phyloP scores from a whole-genome alignment of 2,113 vertebrate genomes.

The Henicopernis longicauda region DNA sequence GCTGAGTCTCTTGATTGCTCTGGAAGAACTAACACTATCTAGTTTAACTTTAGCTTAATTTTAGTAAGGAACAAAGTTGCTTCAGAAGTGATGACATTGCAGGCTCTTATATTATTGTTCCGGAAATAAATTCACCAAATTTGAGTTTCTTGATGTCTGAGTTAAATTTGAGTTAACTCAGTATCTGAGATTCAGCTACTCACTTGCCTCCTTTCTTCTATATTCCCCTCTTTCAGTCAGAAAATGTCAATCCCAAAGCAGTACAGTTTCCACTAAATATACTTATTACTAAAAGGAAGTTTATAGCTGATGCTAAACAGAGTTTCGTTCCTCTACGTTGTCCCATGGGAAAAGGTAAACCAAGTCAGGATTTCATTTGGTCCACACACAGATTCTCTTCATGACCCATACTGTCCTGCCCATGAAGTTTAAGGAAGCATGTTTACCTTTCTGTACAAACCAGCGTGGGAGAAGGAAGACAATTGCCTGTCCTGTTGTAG shows the following conservation, averaged over 20 bases:
- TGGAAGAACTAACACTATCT: not conserved
- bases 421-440: not conserved
- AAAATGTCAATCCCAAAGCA: not conserved
- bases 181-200: not conserved
- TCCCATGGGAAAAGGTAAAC: not conserved
- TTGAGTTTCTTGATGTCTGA: not conserved
- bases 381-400: not conserved
- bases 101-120: not conserved
- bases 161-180: not conserved
- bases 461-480: not conserved
- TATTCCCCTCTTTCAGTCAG: not conserved
- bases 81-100: not conserved
- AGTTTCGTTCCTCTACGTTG: not conserved
- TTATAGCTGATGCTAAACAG: not conserved
- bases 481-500: accelerated
- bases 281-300: not conserved
- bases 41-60: not conserved
- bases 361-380: not conserved
- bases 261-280: not conserved
- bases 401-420: not conserved
- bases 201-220: not conserved
- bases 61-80: not conserved
- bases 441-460: not conserved
- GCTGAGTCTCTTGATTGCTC: not conserved
- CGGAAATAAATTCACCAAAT: not conserved